Conservation (phyloP, 2,888 invertebrate species). For the Caenorhabditis sinica region DNA sequence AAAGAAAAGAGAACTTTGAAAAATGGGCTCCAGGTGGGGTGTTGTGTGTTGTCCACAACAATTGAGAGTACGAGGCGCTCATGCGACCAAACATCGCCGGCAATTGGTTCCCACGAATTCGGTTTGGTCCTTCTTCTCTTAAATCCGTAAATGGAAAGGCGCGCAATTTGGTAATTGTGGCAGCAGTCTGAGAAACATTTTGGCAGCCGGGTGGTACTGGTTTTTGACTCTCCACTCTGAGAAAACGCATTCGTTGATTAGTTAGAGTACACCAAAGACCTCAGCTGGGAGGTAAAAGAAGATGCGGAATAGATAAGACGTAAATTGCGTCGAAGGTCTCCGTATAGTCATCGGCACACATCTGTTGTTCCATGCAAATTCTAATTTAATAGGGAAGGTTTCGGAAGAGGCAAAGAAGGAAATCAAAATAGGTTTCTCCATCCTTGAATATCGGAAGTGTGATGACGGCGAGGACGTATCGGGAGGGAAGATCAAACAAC, state of each 20-base stretch:
- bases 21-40: conserved; percentile 44
- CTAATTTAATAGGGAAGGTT: conserved; percentile 2
- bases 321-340: conserved; percentile 64
- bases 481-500: conserved; percentile 30
- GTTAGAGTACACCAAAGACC: conserved; percentile 5
- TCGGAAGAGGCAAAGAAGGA: background rate
- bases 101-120: conserved; percentile 34
- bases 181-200: conserved; percentile 9
- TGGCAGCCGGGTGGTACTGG: conserved; percentile 12
- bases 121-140: conserved; percentile 27
- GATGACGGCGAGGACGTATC: conserved; percentile 7
- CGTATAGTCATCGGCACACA: conserved; percentile 27
- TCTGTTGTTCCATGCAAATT: conserved; percentile 33
- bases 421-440: conserved; percentile 8
- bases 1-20: conserved; percentile 34
- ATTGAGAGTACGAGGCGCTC: conserved; percentile 35
- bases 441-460: conserved; percentile 23
- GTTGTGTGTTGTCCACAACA: conserved; percentile 33
- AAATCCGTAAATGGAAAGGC: conserved; percentile 31
- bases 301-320: conserved; percentile 62
- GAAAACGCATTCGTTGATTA: conserved; percentile 23
- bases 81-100: conserved; percentile 43
- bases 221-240: conserved; percentile 50
- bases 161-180: conserved; percentile 32
- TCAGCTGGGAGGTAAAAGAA: conserved; percentile 29